phyloP scores from a whole-genome alignment of 2,888 invertebrate species.

The Ceramica pisi region DNA sequence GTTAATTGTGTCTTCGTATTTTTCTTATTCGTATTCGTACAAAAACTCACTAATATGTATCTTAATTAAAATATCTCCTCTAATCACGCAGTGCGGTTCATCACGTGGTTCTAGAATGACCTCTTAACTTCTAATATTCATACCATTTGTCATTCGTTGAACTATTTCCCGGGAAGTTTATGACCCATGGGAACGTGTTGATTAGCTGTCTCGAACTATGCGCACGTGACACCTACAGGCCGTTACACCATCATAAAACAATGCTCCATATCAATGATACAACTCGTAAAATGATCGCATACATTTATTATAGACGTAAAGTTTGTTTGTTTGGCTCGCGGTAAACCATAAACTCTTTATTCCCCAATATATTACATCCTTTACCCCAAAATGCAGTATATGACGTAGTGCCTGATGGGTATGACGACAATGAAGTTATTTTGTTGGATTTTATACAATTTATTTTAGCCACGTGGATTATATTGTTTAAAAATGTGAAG shows the following conservation, averaged over 20 bases:
- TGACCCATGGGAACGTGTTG: conserved; percentile 36
- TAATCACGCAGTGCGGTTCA: conserved; percentile 3
- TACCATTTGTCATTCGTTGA: conserved; percentile 36
- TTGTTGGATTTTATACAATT: conserved; percentile 10
- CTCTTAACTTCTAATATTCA: conserved; percentile 25
- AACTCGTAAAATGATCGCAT: conserved; percentile 42
- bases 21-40: no score
- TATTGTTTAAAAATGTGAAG: background rate
- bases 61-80: background rate
- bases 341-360: conserved; percentile 46
- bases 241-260: conserved; percentile 51
- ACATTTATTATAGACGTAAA: conserved; percentile 54
- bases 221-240: conserved; percentile 44
- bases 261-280: conserved; percentile 44
- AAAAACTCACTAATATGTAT: no score
- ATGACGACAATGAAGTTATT: conserved; percentile 30
- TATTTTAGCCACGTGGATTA: background rate
- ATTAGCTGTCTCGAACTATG: conserved; percentile 9
- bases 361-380: conserved; percentile 17
- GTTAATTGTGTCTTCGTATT: no score
- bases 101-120: conserved; percentile 20
- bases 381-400: conserved; percentile 10
- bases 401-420: conserved; percentile 9
- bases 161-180: conserved; percentile 37
- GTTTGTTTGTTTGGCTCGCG: conserved; percentile 47